A percentile compares a stretch with the other conserved stretches of the same genome.
phyloP scores from a whole-genome alignment of 23 tunicate genomes.

The Oikopleura albicans region DNA sequence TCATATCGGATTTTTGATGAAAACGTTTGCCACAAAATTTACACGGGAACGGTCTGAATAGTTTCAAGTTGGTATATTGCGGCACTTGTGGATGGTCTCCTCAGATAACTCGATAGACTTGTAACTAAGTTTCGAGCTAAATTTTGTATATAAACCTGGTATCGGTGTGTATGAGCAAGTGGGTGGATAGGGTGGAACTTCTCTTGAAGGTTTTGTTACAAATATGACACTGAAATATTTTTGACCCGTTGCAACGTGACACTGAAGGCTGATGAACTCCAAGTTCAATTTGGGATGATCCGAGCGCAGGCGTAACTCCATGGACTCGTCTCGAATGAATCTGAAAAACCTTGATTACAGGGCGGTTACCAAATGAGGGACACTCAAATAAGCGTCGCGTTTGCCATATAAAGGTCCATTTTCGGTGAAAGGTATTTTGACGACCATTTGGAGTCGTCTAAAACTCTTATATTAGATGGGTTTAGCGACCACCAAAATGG shows the following conservation, averaged over 20 bases:
- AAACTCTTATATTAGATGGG: too few relatives aligned
- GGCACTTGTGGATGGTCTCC: neutral
- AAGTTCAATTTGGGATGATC: slow-evolving; percentile 6
- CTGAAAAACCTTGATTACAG: slow-evolving; percentile 5
- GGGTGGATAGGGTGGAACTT: slow-evolving; percentile 85
- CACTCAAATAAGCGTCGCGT: too few relatives aligned
- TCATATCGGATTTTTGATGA: slow-evolving; percentile 99
- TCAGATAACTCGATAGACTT: neutral
- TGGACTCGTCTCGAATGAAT: slow-evolving; percentile 9
- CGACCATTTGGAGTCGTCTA: too few relatives aligned
- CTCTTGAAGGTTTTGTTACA: slow-evolving; percentile 92
- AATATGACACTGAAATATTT: slow-evolving; percentile 72
- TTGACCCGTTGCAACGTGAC: neutral
- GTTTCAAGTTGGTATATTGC: neutral
- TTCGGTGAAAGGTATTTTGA: too few relatives aligned
- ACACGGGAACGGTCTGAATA: slow-evolving; percentile 65
- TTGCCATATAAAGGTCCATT: too few relatives aligned
- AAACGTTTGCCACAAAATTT: slow-evolving; percentile 95
- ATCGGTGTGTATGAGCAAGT: slow-evolving; percentile 90
- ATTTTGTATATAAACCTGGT: slow-evolving; percentile 24
- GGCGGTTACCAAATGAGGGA: too few relatives aligned
- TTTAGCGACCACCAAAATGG: too few relatives aligned
- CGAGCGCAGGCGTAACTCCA: neutral
- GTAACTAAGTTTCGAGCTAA: neutral
- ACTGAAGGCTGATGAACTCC: slow-evolving; percentile 16